These are phyloP conservation scores for Trididemnum nubilum DNA, from an alignment of 23 tunicate genomes.

Conservation along the genomic window DNA sequence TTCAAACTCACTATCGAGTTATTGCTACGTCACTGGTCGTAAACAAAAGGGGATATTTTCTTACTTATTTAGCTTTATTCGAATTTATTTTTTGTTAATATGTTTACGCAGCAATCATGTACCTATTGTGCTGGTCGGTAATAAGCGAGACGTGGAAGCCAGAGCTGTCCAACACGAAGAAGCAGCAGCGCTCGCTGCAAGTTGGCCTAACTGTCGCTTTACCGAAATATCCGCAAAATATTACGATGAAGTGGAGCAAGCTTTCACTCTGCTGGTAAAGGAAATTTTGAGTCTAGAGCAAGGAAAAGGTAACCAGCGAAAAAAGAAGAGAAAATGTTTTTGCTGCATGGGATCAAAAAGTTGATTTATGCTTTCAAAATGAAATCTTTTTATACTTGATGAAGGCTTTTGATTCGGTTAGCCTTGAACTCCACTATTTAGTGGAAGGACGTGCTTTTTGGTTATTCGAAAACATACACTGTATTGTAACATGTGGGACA, in stretches of 20 bases:
- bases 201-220: constrained; percentile 46
- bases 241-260: constrained; percentile 28
- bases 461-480: too few species aligned
- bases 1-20: too few species aligned
- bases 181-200: constrained; percentile 38
- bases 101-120: constrained; percentile 36
- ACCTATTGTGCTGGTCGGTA: constrained; percentile 49
- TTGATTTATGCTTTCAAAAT: too few species aligned
- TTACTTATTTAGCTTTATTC: too few species aligned
- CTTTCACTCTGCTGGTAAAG: constrained; percentile 20
- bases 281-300: constrained; percentile 37
- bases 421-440: too few species aligned
- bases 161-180: constrained; percentile 36
- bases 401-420: too few species aligned
- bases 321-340: not conserved
- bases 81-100: not conserved
- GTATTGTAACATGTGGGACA: too few species aligned
- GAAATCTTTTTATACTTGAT: too few species aligned
- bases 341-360: not conserved
- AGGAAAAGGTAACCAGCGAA: not conserved
- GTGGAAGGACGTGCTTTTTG: too few species aligned
- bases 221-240: constrained; percentile 43
- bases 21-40: too few species aligned
- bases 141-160: constrained; percentile 33
- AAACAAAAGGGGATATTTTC: too few species aligned